Base-by-base conservation (phyloP, 1,140 invertebrate species). In the Lepidostoma basale region DNA sequence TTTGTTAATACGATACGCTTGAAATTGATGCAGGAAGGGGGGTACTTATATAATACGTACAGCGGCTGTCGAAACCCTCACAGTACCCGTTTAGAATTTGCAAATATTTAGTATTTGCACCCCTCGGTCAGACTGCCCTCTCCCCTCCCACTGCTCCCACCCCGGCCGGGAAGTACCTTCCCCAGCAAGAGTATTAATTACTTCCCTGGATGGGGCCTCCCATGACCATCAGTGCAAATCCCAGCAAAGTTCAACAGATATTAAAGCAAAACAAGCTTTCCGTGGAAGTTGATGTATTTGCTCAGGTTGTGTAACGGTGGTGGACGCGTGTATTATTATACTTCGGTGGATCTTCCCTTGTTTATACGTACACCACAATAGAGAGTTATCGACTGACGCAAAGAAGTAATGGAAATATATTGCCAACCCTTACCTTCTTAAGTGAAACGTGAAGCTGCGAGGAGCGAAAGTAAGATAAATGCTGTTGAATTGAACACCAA, bases 61-160 rank as follows among this genome's bases (percentile, higher is more conserved):
- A 54, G n/a, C 49, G 2, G 28, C 10, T 30, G 45, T 64, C 66
- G 26, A 36, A 66, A 62, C 68, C 68, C 68, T 62, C 52, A 49
- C 54, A 70, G 49, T 70, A 66, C 68, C 36, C 54, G 63, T 70
- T 65, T 62, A 67, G 69, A 67, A 67, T 70, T 67, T 10, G 69
- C 69, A 70, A 70, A 70, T 70, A 70, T 70, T 70, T 62, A 18
- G 69, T 33, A 70, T 70, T 67, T 63, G 47, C 64, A 54, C 20
- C 64, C 59, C 58, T 36, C 44, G 1, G 20, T 8, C 12, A 6
- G n/a, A 3, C 22, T 14, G 3, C 8, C 14, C 33, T 42, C 44
- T 9, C 36, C 56, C 36, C 14, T 8, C 25, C 9, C 28, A 10
- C 14, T 64, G 22, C 14, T 14, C 36, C 49, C 4, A 6, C 14